Base-by-base conservation (phyloP, 1,140 invertebrate genomes). In the Drosophila murphyi region DNA sequence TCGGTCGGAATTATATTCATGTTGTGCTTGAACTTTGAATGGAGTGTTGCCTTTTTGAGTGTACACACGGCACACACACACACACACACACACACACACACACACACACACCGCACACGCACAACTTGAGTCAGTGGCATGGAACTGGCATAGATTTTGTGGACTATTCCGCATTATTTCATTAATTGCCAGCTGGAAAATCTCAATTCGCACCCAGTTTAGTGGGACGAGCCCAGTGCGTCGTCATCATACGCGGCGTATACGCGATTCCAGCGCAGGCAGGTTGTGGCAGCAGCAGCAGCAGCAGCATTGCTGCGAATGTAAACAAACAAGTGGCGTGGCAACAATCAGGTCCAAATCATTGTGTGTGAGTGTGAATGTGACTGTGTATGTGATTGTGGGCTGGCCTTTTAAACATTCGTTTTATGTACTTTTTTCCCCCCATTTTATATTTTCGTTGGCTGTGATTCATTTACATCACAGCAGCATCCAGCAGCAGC, bases 261-360 rank as follows among this genome's bases (percentile, higher is more conserved):
- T 72, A 31, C 63, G 45, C 52, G 72, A 75, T 75, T 57, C 2
- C n/a, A 43, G 41, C 7, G 28, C 35, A 20, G 20, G 6, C 43
- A 61, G 6, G 41, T 12, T 43, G 35, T 43, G 32, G 51, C 28
- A 6, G 39, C 12, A 12, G 50, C 8, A 6, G 37, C 45, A 5
- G 28, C 12, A 5, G 4, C 50, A 4, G 20, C 32, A 43, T 0
- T 29, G 29, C 32, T 34, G 39, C 8, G 29, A 75, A 63, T 79
- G 68, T 85, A 85, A 85, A 85, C 81, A 85, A 85, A 85, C 78
- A 86, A 80, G 64, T 81, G 74, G 61, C 69, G 68, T 63, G 72
- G 68, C 67, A 71, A 63, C 45, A 35, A n/a, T 28, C 57, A 29
- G 31, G 61, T 62, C 54, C 31, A 57, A 59, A 32, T 41, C 29